A percentile compares a stretch with the other conserved stretches of the same genome.
These are phyloP conservation scores for Phoxinus dragarum DNA, from an alignment of 2,797 vertebrate species.

Conservation along the genomic window DNA sequence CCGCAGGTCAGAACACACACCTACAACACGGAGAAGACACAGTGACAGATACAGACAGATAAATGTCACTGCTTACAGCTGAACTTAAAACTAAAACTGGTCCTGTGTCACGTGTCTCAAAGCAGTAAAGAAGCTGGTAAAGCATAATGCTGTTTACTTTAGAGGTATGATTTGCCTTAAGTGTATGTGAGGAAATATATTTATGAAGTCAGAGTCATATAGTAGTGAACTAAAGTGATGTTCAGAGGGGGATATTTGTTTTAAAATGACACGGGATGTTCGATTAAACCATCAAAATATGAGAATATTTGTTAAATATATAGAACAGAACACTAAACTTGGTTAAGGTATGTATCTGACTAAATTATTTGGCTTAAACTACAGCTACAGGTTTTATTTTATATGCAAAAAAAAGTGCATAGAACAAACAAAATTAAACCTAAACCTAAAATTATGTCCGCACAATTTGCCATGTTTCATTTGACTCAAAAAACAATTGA, in stretches of 20 bases:
- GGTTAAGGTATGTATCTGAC: neutral
- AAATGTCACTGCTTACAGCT: neutral
- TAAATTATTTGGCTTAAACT: neutral
- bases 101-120: neutral
- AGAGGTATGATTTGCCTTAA: neutral
- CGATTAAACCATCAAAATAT: neutral
- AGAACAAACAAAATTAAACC: no score
- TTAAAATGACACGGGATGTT: neutral
- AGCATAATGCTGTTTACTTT: neutral
- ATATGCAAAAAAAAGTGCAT: no score
- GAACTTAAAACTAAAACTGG: neutral
- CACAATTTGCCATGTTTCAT: neutral
- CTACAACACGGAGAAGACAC: constrained; percentile 46
- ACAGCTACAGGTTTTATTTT: neutral
- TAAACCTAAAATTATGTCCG: neutral
- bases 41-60: neutral
- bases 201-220: neutral
- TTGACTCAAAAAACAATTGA: neutral
- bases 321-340: neutral
- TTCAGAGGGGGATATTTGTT: neutral
- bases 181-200: neutral
- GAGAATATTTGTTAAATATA: neutral
- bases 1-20: constrained; percentile 69
- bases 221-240: neutral
- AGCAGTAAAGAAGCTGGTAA: neutral